Evolutionary conservation across 2,888 invertebrate species (phyloP), one percentile per base, ranked within the genome.

Genomic region (Sylvicola fuscatus): DNA sequence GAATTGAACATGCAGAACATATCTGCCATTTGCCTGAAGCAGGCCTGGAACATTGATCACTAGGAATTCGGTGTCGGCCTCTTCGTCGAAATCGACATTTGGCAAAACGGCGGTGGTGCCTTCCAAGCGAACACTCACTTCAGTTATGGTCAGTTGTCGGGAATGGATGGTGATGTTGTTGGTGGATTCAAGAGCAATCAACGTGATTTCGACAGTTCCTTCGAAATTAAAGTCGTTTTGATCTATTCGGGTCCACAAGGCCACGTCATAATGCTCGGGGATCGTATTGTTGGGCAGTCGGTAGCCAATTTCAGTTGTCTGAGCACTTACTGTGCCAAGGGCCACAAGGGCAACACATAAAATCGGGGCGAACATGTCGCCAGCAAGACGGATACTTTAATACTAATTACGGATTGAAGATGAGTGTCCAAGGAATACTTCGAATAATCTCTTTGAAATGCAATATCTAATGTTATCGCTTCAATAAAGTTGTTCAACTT

Each of bases 141-240:
- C 21, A 4, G 11, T n/a, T 3, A 71, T 61, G 7, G 49, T 52
- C 44, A 72, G 55, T 37, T 66, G 62, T 32, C 61, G 58, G 2
- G 62, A 56, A 45, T 72, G 72, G 8, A 73, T 46, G 3, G 65
- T 66, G 32, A 74, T 61, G 39, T 62, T 62, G 3, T 51, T 51
- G 7, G 66, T 63, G 7, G 51, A 47, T 40, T 57, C 49, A 7
- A 60, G 52, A 3, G 64, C 64, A 39, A 61, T 58, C 13, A 72
- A 45, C 2, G 53, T 38, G 33, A 66, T 65, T 13, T 45, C 49
- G 5, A 62, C 61, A 47, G 57, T 56, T 11, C 72, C 72, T 5
- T 2, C 44, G 35, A 44, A 47, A 1, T 32, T n/a, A 12, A 39
- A 54, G 16, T 53, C 54, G 0, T 49, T 48, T 3, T 57, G 50